These are phyloP conservation scores for Micromussa lordhowensis DNA, from an alignment of 92 coral and sea anemone species.

Conservation along the genomic window DNA sequence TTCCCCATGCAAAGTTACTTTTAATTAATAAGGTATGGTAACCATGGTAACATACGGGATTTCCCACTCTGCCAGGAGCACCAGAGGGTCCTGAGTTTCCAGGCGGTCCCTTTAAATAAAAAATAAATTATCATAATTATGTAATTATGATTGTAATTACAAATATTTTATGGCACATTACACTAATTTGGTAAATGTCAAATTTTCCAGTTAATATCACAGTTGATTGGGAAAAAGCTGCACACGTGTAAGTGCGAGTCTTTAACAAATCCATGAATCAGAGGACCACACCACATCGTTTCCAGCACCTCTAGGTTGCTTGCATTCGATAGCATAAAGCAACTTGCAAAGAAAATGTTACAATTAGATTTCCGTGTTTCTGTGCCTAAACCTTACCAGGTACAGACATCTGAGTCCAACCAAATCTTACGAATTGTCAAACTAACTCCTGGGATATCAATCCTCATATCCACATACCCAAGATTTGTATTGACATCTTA, in stretches of 20 bases:
- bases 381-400: no score
- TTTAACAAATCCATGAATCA: background rate
- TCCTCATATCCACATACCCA: no score
- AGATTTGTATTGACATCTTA: no score
- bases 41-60: conserved; percentile 41
- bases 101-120: conserved; percentile 55
- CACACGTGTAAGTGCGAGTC: background rate
- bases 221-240: background rate
- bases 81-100: conserved; percentile 66
- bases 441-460: no score
- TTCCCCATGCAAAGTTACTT: no score
- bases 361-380: no score
- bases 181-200: background rate
- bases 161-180: background rate
- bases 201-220: background rate
- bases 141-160: background rate
- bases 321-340: background rate
- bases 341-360: background rate
- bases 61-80: conserved; percentile 65
- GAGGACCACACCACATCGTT: background rate
- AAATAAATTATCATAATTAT: background rate
- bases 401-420: no score
- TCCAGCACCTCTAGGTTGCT: background rate
- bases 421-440: no score
- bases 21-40: background rate